Percentiles rank a stretch among this genome's conserved stretches.
Evolutionary conservation across 2,888 invertebrate species (phyloP).

Genomic region (Hypomecis atomaria): DNA sequence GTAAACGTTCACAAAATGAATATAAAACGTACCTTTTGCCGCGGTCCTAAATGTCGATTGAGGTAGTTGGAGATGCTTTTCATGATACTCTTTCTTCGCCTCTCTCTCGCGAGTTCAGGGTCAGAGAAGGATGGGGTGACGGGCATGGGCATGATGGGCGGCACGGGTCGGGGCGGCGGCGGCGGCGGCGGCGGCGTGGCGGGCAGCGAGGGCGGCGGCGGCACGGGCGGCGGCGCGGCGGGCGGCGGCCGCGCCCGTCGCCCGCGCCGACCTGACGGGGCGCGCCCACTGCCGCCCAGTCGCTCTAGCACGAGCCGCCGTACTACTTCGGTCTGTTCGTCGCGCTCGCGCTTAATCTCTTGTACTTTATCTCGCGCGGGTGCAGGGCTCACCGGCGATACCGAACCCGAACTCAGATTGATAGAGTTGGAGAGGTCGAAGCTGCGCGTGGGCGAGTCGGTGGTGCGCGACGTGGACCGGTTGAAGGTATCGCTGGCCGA

Average conservation of each 20-base stretch:
- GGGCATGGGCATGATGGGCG: conserved; percentile 62
- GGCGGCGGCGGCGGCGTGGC: conserved; percentile 49
- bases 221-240: conserved; percentile 61
- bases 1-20: conserved; percentile 1
- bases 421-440: conserved; percentile 57
- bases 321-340: conserved; percentile 92
- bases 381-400: conserved; percentile 69
- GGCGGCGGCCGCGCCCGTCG: conserved; percentile 45
- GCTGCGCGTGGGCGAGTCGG: conserved; percentile 60
- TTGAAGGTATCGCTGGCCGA: conserved; percentile 76
- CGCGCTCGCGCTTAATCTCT: conserved; percentile 41
- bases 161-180: conserved; percentile 58
- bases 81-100: conserved; percentile 92
- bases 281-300: conserved; percentile 68
- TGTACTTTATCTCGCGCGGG: conserved; percentile 58
- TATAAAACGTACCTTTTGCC: conserved; percentile 81
- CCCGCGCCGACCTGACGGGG: background rate
- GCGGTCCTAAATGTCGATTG: conserved; percentile 88
- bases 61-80: conserved; percentile 94
- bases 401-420: conserved; percentile 61
- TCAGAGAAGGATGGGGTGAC: conserved; percentile 83
- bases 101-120: conserved; percentile 83
- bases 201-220: conserved; percentile 58
- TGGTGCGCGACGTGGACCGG: conserved; percentile 57
- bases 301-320: conserved; percentile 93